A percentile compares a stretch with the other conserved stretches of the same genome.
Evolutionary conservation across 2,113 vertebrate genomes (phyloP).

Genomic region (Mesembrinibis cayennensis): DNA sequence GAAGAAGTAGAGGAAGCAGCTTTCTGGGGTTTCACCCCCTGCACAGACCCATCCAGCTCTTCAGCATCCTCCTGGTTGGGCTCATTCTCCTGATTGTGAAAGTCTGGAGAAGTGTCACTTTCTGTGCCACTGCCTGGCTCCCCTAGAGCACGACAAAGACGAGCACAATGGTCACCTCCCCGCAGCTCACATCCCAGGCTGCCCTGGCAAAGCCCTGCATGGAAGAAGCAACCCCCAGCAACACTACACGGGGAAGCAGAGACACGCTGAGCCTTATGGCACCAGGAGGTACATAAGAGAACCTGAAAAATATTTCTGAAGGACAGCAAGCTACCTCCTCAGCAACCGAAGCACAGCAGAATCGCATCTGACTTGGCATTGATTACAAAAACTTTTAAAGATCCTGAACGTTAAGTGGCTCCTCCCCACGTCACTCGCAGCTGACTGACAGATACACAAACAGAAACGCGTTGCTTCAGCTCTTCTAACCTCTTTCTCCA

Average conservation of each 20-base stretch:
- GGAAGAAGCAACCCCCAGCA: not conserved
- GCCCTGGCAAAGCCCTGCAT: not conserved
- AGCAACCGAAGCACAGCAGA: not conserved
- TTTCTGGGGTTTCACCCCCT: conserved; percentile 96
- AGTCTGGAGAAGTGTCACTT: conserved; percentile 95
- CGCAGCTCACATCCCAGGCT: not conserved
- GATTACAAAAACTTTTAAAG: not conserved
- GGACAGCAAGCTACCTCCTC: not conserved
- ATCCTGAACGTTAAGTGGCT: not conserved
- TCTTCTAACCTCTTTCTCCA: not conserved
- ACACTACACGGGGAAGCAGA: not conserved
- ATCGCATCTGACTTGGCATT: rapidly evolving
- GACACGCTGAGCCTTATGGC: not conserved
- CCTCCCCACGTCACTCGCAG: rapidly evolving
- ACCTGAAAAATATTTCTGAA: not conserved
- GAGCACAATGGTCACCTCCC: not conserved
- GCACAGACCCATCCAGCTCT: conserved; percentile 90
- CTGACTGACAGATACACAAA: not conserved
- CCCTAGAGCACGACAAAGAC: conserved; percentile 70
- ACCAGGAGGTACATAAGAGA: not conserved
- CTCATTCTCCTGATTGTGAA: conserved; percentile 98
- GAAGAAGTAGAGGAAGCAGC: conserved; percentile 91
- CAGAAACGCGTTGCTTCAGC: rapidly evolving
- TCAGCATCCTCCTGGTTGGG: conserved; percentile 94
- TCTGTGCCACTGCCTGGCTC: conserved; percentile 96